Evolutionary conservation across 2,113 vertebrate genomes (phyloP).

Genomic region (Columba livia): DNA sequence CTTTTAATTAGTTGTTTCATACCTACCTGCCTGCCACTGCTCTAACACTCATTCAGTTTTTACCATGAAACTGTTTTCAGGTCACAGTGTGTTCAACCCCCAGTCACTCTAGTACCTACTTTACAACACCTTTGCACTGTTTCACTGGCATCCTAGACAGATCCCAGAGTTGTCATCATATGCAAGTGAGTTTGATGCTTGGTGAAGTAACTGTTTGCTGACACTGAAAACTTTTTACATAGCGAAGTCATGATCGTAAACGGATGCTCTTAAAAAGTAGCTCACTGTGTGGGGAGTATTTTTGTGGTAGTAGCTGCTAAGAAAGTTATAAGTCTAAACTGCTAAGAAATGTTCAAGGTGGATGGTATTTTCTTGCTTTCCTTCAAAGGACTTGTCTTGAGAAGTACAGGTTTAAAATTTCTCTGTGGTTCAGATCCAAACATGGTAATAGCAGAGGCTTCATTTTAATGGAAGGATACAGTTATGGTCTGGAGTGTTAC

Average conservation of each 20-base stretch:
- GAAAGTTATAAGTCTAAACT: background rate
- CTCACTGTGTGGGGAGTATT: rapidly evolving
- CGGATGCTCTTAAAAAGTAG: no score
- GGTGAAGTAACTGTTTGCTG: background rate
- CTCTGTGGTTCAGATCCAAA: background rate
- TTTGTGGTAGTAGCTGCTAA: background rate
- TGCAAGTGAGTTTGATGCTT: rapidly evolving
- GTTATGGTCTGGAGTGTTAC: background rate
- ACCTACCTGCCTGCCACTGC: background rate
- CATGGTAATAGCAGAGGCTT: rapidly evolving
- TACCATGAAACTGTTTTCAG: background rate
- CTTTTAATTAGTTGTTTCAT: background rate
- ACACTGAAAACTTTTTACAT: background rate
- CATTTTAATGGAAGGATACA: background rate
- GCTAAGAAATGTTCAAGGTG: background rate
- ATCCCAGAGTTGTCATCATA: rapidly evolving
- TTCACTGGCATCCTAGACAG: background rate
- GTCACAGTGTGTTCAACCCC: background rate
- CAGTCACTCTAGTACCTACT: rapidly evolving
- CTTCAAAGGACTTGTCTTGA: background rate
- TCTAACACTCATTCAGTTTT: background rate
- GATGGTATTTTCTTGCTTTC: background rate
- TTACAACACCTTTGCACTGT: background rate
- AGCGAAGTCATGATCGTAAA: background rate
- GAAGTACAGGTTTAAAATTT: background rate